Evolutionary conservation across 2,797 vertebrate species (phyloP).

Genomic region (Premnoplex brunnescens): DNA sequence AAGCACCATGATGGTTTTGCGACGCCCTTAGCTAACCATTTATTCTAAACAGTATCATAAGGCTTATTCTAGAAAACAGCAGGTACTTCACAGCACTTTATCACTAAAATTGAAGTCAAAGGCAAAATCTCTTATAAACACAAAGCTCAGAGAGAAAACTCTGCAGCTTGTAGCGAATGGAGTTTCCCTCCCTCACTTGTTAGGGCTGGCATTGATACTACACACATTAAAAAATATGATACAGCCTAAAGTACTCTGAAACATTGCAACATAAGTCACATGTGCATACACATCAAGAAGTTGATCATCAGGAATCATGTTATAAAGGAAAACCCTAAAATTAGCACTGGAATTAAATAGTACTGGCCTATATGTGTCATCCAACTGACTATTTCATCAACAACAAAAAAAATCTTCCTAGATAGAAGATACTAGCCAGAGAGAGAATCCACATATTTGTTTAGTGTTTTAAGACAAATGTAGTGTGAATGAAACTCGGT

Average conservation of each 20-base stretch:
- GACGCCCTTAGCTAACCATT: background rate
- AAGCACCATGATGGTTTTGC: background rate
- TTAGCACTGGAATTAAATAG: background rate
- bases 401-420: background rate
- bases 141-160: background rate
- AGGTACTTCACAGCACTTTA: background rate
- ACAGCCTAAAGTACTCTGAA: background rate
- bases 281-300: background rate
- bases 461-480: background rate
- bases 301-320: background rate
- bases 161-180: background rate
- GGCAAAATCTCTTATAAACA: background rate
- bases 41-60: background rate
- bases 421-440: background rate
- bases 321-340: background rate
- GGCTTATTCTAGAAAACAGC: background rate
- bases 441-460: background rate
- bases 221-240: background rate
- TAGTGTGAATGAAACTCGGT: background rate
- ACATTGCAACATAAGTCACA: background rate
- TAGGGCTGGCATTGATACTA: background rate
- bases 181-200: accelerated
- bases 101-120: background rate
- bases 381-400: background rate
- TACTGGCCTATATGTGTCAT: background rate